A percentile compares a stretch with the other conserved stretches of the same genome.
Conservation (phyloP, 2,888 invertebrate genomes). For the Exocentrus adspersus region DNA sequence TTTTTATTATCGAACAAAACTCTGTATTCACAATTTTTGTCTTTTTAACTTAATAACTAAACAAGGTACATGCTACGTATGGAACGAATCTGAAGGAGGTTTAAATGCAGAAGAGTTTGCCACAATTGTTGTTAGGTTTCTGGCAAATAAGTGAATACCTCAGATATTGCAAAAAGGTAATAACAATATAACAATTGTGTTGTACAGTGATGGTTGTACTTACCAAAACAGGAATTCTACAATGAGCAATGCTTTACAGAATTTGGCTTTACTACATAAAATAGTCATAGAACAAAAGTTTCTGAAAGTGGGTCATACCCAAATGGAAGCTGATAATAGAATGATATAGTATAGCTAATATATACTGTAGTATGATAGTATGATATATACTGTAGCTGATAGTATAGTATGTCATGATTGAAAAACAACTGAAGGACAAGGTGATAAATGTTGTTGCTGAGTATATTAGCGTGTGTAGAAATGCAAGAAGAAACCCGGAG, state of each 20-base stretch:
- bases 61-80: conserved; percentile 34
- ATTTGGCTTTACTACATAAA: no score
- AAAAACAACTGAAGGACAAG: background rate
- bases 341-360: no score
- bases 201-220: no score
- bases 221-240: no score
- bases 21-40: conserved; percentile 46
- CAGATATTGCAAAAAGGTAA: no score
- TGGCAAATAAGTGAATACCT: background rate
- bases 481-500: background rate
- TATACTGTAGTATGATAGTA: no score
- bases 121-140: background rate
- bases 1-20: conserved; percentile 46
- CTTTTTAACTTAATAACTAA: conserved; percentile 37
- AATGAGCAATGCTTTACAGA: no score
- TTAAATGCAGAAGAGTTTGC: conserved; percentile 14
- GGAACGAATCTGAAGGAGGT: conserved; percentile 18
- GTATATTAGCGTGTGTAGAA: background rate
- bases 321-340: background rate
- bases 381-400: no score
- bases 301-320: background rate
- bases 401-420: background rate
- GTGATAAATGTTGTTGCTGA: background rate
- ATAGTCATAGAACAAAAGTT: background rate
- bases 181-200: no score